Evolutionary conservation across 2,113 vertebrate species (phyloP), one percentile per base, ranked within the genome.

Genomic region (Pangasianodon hypophthalmus): DNA sequence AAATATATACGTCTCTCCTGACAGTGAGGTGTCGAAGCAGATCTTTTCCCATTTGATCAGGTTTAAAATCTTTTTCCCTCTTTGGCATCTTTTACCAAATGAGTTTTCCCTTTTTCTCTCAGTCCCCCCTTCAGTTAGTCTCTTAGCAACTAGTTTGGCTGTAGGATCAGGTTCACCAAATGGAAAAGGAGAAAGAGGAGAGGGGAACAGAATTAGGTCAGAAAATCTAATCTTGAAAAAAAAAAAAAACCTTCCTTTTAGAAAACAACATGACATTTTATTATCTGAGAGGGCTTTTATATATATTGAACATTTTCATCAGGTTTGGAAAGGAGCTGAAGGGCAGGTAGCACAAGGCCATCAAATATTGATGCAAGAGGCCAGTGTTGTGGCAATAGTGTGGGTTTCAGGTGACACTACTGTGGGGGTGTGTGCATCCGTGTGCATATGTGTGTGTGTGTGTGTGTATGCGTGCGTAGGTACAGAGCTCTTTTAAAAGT

Each of bases 301-400:
- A n/a, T 86, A 32, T 82, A 32, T 13, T 7, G 14, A 83, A 71
- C 32, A 71, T 56, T 69, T 82, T 90, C 62, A 80, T 87, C 24
- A 90, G 52, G 88, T 69, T 60, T 62, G 54, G 29, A 75, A 69
- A 84, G 24, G 46, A 90, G 86, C 82, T 83, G 88, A 91, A 89
- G 90, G 89, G 41, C 88, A 62, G 62, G 67, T 77, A 92, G 93
- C 92, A 93, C 91, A 92, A 80, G 92, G 91, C 89, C 85, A 94
- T 96, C 91, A 92, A 96, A 95, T 95, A 96, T 96, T 94, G 92
- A 96, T 92, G 91, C 67, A 32, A 92, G n/a, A 75, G 91, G 88
- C 90, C 92, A 80, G 79, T 91, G 92, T 94, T 93, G 84, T 11
- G 58, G 91, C 93, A 93, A 50, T 88, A 89, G 90, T 86, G 83